Evolutionary conservation across 1,140 invertebrate genomes (phyloP), one percentile per base, ranked within the genome.

Genomic region (Melitaea cinxia): DNA sequence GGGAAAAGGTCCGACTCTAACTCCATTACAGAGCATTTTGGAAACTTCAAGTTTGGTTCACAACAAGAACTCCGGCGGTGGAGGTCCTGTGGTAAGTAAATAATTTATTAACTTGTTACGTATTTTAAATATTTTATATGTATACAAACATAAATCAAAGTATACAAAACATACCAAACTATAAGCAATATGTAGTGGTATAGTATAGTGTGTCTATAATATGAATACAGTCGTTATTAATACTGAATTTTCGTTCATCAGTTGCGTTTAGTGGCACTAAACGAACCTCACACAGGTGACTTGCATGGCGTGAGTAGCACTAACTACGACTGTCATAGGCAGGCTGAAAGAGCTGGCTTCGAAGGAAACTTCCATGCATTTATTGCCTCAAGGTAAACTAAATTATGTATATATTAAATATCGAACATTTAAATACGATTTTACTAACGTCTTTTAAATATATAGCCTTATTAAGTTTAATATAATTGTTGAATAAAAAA

Each of bases 311-410:
- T 98, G 15, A 93, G 97, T 58, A 97, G 97, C 26, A 97, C 96
- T 21, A 98, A 99, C 91, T 98, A 97, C 72, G 93, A 95, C 60
- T 99, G 98, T 88, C 97, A 98, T 86, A 93, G 97, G 64, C 96
- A 99, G 91, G 95, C 98, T 7, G 93, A 95, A 60, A 92, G 95
- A 75, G 95, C 96, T 6, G 96, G 96, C 17, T 91, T 96, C n/a
- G 92, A 94, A 68, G 97, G 97, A 45, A 98, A 97, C 56, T 99
- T 99, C 93, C 93, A 97, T 70, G 98, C 98, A 19, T 98, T 99
- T 91, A 93, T 97, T 42, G 96, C 96, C 49, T 97, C 96, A 53
- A 94, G 95, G 93, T 93, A 83, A 89, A 33, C 9, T 10, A 33
- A 6, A 33, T 33, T 33, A 33, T 6, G 2, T 9, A 33, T 4